Conservation (phyloP, 2,113 vertebrate genomes). For the Cervus canadensis region DNA sequence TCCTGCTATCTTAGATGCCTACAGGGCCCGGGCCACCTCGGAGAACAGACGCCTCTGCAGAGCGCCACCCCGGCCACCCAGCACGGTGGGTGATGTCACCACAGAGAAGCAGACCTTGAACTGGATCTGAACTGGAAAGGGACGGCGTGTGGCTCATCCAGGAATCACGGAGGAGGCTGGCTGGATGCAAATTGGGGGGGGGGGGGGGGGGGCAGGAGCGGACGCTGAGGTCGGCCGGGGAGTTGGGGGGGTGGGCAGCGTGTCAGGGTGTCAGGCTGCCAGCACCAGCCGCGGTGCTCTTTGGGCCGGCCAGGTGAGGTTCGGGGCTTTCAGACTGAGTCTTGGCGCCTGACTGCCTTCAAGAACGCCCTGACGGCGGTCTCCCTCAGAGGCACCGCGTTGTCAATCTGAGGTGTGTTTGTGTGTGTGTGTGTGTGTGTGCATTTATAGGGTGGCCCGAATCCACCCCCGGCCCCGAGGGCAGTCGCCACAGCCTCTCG, state of each 20-base stretch:
- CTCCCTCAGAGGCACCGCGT: fast-evolving
- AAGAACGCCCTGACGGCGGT: fast-evolving
- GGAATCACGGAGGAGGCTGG: neutral
- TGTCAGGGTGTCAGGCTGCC: neutral
- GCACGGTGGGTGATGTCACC: fast-evolving
- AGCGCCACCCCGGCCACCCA: neutral
- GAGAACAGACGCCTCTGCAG: neutral
- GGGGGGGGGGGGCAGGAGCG: no score
- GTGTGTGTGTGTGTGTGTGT: neutral
- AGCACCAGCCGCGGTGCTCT: neutral
- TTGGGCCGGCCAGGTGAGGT: neutral
- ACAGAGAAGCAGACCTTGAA: neutral
- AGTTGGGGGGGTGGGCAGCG: neutral
- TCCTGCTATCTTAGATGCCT: neutral
- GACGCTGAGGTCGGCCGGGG: no score
- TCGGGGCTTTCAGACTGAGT: neutral
- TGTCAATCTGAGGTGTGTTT: neutral
- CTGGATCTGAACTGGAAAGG: neutral
- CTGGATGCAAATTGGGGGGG: neutral
- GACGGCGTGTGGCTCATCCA: neutral
- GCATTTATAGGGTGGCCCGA: neutral
- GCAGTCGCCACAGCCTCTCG: neutral
- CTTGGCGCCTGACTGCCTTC: neutral
- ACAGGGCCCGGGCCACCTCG: neutral
- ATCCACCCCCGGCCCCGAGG: neutral